Conservation (phyloP, 1,140 invertebrate genomes). For the Maniola jurtina region DNA sequence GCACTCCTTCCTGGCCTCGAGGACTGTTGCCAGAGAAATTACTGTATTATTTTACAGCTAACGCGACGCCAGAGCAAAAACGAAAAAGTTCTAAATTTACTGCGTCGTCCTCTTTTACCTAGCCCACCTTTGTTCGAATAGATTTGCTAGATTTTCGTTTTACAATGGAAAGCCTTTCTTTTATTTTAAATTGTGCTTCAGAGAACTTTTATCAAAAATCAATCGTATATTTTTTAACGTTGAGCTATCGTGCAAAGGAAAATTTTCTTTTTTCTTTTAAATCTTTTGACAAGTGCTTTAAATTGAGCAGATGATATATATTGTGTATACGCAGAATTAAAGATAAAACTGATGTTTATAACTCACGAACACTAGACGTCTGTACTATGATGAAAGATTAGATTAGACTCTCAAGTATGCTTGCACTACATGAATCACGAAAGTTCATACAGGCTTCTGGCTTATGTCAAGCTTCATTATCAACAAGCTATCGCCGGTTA, state of each 20-base stretch:
- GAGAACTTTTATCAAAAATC: slow-evolving; percentile 6
- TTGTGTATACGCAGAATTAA: too few relatives aligned
- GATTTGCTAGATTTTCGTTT: slow-evolving; percentile 11
- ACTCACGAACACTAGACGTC: too few relatives aligned
- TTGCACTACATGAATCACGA: too few relatives aligned
- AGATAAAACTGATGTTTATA: too few relatives aligned
- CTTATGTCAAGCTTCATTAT: too few relatives aligned
- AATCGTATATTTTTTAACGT: not conserved
- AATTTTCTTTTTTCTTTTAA: too few relatives aligned
- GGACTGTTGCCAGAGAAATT: slow-evolving; percentile 50
- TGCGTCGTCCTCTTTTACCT: slow-evolving; percentile 9
- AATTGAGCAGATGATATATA: too few relatives aligned
- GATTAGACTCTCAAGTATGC: too few relatives aligned
- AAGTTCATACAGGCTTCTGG: too few relatives aligned
- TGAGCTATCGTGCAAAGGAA: not conserved
- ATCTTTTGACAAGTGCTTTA: too few relatives aligned
- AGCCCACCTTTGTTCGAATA: slow-evolving; percentile 6
- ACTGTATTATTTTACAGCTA: slow-evolving; percentile 38
- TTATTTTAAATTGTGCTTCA: slow-evolving; percentile 8
- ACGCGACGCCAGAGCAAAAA: slow-evolving; percentile 15
- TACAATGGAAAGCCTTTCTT: slow-evolving; percentile 1
- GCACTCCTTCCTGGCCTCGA: slow-evolving; percentile 45
- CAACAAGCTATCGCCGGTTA: too few relatives aligned
- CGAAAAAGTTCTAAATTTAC: slow-evolving; percentile 13
- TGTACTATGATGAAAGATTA: too few relatives aligned